Percentiles rank a stretch among this genome's conserved stretches.
phyloP scores from a whole-genome alignment of 1,140 invertebrate species.

The Coptotermes formosanus region DNA sequence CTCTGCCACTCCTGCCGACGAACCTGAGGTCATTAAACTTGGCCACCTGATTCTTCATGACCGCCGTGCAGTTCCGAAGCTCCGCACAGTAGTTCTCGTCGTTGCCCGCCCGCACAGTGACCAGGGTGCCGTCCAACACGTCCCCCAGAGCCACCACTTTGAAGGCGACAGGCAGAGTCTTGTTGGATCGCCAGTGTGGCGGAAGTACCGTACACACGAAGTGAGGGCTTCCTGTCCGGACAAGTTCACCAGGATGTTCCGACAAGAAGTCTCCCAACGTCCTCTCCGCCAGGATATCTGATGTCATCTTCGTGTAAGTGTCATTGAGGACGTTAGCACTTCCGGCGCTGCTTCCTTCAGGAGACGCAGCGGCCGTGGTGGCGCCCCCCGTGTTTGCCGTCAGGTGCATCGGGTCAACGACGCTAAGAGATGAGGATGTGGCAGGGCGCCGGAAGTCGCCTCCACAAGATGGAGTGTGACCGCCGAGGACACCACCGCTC shows the following conservation, averaged over 20 bases:
- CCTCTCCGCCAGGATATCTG: conserved; percentile 79
- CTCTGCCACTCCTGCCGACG: conserved; percentile 94
- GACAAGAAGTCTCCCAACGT: conserved; percentile 86
- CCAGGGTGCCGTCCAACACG: conserved; percentile 92
- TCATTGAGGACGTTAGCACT: conserved; percentile 62
- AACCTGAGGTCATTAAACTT: conserved; percentile 98
- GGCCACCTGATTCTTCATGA: conserved; percentile 97
- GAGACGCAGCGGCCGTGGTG: conserved; percentile 42
- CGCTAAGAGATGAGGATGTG: not conserved
- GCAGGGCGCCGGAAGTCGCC: not conserved
- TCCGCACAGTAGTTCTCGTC: conserved; percentile 97
- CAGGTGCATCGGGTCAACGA: conserved; percentile 31
- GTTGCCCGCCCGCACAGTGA: conserved; percentile 93
- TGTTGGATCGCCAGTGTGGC: conserved; percentile 96
- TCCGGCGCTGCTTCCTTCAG: conserved; percentile 47
- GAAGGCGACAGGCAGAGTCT: conserved; percentile 92
- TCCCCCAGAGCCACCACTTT: conserved; percentile 89
- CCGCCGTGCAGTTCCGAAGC: conserved; percentile 86
- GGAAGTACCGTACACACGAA: conserved; percentile 92
- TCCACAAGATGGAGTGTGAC: not conserved
- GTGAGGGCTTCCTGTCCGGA: conserved; percentile 88
- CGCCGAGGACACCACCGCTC: not conserved
- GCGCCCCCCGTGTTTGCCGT: conserved; percentile 28
- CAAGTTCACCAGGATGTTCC: conserved; percentile 86
- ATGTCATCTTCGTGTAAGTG: conserved; percentile 83